Evolutionary conservation across 1,140 invertebrate species (phyloP).

Genomic region (Tribolium madens): DNA sequence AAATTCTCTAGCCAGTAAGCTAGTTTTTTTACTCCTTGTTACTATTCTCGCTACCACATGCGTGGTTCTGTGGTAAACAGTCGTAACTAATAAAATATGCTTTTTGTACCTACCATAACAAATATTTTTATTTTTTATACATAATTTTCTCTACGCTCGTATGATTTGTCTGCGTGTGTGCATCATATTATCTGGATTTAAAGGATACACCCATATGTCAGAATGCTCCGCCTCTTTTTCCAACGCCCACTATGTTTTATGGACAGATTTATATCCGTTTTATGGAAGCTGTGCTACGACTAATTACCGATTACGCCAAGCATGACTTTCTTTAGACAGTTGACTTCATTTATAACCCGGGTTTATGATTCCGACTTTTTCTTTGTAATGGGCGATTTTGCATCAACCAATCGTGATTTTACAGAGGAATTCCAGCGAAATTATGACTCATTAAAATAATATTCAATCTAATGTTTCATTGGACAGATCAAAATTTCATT

Average conservation of each 20-base stretch:
- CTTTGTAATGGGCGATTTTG: not conserved
- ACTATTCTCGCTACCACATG: conserved; percentile 2
- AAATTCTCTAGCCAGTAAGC: not conserved
- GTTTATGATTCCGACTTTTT: conserved; percentile 16
- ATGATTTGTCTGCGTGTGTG: conserved; percentile 18
- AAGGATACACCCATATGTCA: conserved; percentile 45
- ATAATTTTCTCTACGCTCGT: conserved; percentile 19
- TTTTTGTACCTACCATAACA: conserved; percentile 6
- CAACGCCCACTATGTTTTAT: conserved; percentile 42
- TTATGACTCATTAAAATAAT: too few species aligned
- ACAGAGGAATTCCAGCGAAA: not conserved
- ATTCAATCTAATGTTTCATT: too few species aligned
- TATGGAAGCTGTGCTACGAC: conserved; percentile 26
- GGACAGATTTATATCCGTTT: conserved; percentile 44
- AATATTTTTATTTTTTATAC: conserved; percentile 20
- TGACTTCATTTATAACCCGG: conserved; percentile 8
- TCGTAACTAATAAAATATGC: conserved; percentile 27
- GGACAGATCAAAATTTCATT: too few species aligned
- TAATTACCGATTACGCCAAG: conserved; percentile 42
- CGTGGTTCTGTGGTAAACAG: conserved; percentile 18
- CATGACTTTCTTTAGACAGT: conserved; percentile 30
- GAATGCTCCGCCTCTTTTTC: conserved; percentile 35
- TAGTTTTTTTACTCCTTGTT: not conserved
- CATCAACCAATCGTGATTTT: conserved; percentile 6
- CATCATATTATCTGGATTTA: conserved; percentile 31